Conservation (phyloP, 2,888 invertebrate species). For the Drosophila yooni region DNA sequence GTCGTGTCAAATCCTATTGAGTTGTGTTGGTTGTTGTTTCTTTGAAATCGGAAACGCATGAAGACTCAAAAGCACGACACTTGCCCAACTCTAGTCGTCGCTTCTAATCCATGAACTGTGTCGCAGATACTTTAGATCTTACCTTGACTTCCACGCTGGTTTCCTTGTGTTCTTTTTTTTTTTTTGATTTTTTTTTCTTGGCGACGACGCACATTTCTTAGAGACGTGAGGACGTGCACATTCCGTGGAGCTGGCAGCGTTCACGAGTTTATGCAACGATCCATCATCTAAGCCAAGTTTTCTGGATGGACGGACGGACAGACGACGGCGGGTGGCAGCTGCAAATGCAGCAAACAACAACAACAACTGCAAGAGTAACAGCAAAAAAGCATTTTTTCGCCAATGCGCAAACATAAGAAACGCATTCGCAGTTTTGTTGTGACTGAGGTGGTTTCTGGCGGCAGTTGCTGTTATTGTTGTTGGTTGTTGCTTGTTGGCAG, state of each 20-base stretch:
- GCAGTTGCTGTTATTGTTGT: constrained; percentile 14
- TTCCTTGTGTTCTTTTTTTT: neutral
- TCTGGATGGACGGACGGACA: constrained; percentile 4
- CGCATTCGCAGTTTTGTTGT: constrained; percentile 58
- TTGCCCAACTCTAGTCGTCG: neutral
- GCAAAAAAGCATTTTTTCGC: constrained; percentile 66
- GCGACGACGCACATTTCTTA: constrained; percentile 53
- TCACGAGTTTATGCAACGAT: constrained; percentile 73
- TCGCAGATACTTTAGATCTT: constrained; percentile 30
- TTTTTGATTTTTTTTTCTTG: neutral
- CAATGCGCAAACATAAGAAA: constrained; percentile 73
- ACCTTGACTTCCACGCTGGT: neutral
- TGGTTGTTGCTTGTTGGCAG: constrained; percentile 21
- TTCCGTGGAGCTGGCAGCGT: constrained; percentile 44
- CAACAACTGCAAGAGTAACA: constrained; percentile 45
- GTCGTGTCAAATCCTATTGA: neutral
- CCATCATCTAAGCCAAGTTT: constrained; percentile 64
- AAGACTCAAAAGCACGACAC: neutral
- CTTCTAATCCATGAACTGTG: constrained; percentile 61
- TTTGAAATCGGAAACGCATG: neutral
- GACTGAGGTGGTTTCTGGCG: constrained; percentile 27
- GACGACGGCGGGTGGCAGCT: constrained; percentile 64
- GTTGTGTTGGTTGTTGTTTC: neutral
- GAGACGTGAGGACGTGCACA: constrained; percentile 51
- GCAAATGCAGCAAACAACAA: constrained; percentile 45